Evolutionary conservation across 2,888 invertebrate species (phyloP).

Genomic region (Temnothorax rugatulus): DNA sequence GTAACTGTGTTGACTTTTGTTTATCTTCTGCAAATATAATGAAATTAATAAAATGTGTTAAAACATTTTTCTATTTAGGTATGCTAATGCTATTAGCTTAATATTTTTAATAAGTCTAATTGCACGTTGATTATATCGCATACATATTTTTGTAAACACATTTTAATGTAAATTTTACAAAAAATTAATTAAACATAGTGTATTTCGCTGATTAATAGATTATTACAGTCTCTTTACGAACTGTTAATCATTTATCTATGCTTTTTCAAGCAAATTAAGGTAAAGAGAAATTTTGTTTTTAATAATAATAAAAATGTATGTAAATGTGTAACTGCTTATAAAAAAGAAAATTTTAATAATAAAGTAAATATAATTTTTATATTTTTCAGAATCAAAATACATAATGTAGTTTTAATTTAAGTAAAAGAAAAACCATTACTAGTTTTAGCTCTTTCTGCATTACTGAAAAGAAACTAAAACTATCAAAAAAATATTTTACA

Average conservation of each 20-base stretch:
- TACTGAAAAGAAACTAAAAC: not conserved
- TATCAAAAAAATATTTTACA: not conserved
- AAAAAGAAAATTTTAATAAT: not conserved
- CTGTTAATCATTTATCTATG: not conserved
- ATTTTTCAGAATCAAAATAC: not conserved
- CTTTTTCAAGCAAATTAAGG: not conserved
- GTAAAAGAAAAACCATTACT: not conserved
- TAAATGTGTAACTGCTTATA: not conserved
- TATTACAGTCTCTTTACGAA: not conserved
- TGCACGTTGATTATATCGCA: not conserved
- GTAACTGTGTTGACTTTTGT: not conserved
- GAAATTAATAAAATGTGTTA: not conserved
- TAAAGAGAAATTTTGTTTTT: not conserved
- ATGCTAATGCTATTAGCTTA: not conserved
- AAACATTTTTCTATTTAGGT: not conserved
- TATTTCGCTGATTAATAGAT: not conserved
- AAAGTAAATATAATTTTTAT: not conserved
- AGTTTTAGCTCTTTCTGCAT: not conserved
- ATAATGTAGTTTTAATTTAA: not conserved
- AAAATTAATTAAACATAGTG: not conserved
- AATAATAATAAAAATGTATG: not conserved
- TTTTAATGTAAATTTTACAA: not conserved
- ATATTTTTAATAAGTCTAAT: slow-evolving; percentile 29
- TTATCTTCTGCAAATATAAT: not conserved
- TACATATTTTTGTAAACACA: no score